These are phyloP conservation scores for Callocephalon fimbriatum DNA, from an alignment of 2,113 vertebrate species.

Conservation along the genomic window DNA sequence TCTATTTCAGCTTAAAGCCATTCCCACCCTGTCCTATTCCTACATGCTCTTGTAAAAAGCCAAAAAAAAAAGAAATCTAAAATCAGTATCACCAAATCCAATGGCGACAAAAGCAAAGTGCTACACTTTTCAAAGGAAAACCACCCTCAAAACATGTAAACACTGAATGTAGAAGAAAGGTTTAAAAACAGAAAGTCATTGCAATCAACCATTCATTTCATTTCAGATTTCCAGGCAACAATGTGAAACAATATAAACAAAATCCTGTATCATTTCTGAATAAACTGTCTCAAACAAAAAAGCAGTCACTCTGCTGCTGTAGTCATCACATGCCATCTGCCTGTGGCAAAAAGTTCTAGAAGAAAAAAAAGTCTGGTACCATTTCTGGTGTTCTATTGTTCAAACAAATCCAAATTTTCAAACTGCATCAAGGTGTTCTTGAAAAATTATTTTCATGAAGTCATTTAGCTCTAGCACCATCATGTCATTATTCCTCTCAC, in stretches of 20 bases:
- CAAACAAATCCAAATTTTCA: conserved; percentile 34
- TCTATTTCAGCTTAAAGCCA: no score
- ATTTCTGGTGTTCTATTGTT: conserved; percentile 18
- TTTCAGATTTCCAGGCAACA: not conserved
- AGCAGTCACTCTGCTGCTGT: not conserved
- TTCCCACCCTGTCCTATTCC: no score
- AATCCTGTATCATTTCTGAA: not conserved
- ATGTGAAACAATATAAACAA: not conserved
- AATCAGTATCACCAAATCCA: not conserved
- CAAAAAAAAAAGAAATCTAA: not conserved
- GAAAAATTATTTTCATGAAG: conserved; percentile 61
- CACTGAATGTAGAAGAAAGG: not conserved
- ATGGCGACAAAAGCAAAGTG: not conserved
- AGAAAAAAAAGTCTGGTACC: not conserved
- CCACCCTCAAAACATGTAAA: not conserved
- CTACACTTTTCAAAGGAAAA: not conserved
- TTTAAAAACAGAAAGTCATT: not conserved
- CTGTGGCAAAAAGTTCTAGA: not conserved
- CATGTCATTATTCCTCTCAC: not conserved
- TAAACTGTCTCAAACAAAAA: not conserved
- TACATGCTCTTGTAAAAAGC: no score
- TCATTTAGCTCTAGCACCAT: not conserved
- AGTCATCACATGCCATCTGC: not conserved
- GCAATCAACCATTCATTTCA: not conserved
- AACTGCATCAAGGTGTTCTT: not conserved